Evolutionary conservation across 2,797 vertebrate genomes (phyloP), one percentile per base, ranked within the genome.

Genomic region (Acanthiza pusilla): DNA sequence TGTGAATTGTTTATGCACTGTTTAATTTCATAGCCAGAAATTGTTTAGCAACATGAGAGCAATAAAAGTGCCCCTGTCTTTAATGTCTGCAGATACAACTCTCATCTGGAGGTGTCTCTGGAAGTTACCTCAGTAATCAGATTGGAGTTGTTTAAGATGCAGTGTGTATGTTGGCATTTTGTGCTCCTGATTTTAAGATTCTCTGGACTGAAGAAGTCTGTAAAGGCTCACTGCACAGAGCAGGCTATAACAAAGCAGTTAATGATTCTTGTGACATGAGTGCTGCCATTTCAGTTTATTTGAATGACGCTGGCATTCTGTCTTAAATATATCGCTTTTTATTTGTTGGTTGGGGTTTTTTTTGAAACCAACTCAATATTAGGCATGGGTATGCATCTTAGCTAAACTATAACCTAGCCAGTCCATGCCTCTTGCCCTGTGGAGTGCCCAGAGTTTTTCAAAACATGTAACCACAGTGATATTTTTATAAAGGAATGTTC

Each of bases 381-480:
- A 96, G 81, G 76, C 65, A 89, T 58, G 93, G 53, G 26, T 72
- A 36, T 94, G 67, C 51, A 85, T 91, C 84, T 83, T 90, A 94
- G 95, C 94, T 97, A 96, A 97, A 96, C 89, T 94, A 76, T 86
- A 96, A 97, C 87, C 91, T 58, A 90, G 66, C 82, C 89, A 92
- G 88, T 81, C 73, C 68, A 42, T 96, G 97, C 88, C 91, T 96
- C 91, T 88, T 92, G 89, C 96, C 94, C 96, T 96, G 96, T 97
- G 93, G 97, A 98, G 97, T 97, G 89, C 87, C 86, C 94, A 0
- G 76, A 97, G 97, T 97, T 96, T 98, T 98, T 98, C 97, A 95
- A 96, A 97, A 92, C 63, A 89, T 7, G 97, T 98, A 97, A 97
- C 97, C 96, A 97, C 97, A 98, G 98, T 96, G 96, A 97, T 97